These are phyloP conservation scores for Thaleichthys pacificus DNA, from an alignment of 2,797 vertebrate species.

Conservation along the genomic window DNA sequence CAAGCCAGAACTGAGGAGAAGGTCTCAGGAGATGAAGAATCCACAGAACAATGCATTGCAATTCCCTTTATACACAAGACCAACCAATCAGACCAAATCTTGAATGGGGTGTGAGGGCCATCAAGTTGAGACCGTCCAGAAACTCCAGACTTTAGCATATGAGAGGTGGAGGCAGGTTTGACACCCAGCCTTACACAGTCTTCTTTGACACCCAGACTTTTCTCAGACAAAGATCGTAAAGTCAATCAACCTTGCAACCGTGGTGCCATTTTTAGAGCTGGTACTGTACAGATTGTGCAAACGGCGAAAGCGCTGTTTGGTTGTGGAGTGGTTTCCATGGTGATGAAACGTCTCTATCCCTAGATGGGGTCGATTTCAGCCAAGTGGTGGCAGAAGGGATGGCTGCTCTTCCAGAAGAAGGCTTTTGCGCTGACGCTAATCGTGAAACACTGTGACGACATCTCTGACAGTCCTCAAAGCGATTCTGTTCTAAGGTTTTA, in stretches of 20 bases:
- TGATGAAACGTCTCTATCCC: slow-evolving; percentile 24
- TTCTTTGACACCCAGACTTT: neutral
- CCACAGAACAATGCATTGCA: too few species aligned
- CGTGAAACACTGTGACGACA: neutral
- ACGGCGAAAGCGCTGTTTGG: neutral
- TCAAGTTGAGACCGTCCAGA: too few species aligned
- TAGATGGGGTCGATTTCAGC: slow-evolving; percentile 10
- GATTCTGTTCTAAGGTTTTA: neutral
- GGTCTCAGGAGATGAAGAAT: too few species aligned
- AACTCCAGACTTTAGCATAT: too few species aligned
- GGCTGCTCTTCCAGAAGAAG: neutral
- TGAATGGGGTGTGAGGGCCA: too few species aligned
- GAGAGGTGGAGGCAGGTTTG: too few species aligned
- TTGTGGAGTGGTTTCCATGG: slow-evolving; percentile 29
- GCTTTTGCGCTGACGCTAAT: neutral
- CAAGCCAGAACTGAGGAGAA: too few species aligned
- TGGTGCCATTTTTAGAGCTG: neutral
- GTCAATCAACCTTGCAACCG: too few species aligned
- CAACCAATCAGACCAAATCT: too few species aligned
- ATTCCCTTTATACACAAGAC: too few species aligned
- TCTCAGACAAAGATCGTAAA: neutral
- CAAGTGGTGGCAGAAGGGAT: slow-evolving; percentile 4
- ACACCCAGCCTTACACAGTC: too few species aligned
- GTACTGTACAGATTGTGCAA: neutral
- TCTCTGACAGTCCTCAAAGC: neutral